A percentile compares a stretch with the other conserved stretches of the same genome.
Evolutionary conservation across 2,113 vertebrate genomes (phyloP).

Genomic region (Atherinomorus stipes): DNA sequence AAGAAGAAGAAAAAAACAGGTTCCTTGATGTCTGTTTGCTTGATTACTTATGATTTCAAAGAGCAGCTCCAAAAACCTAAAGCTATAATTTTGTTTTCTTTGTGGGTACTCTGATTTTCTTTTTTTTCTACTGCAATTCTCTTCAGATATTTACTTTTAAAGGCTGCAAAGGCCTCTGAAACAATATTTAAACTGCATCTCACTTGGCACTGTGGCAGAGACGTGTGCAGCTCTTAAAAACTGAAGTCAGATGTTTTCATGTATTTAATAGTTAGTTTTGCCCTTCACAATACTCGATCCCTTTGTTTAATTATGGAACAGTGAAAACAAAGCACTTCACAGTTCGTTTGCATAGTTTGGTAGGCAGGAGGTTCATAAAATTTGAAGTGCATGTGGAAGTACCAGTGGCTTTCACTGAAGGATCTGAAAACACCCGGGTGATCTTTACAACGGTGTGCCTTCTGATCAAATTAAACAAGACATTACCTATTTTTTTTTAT

Average conservation of each 20-base stretch:
- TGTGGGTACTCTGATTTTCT: slow-evolving; percentile 50
- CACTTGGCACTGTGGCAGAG: slow-evolving; percentile 29
- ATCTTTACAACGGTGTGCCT: not conserved
- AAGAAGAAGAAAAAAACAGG: slow-evolving; percentile 71
- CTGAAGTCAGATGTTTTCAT: slow-evolving; percentile 23
- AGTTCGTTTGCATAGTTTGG: slow-evolving; percentile 26
- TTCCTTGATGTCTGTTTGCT: slow-evolving; percentile 45
- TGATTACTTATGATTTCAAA: slow-evolving; percentile 51
- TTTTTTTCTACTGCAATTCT: slow-evolving; percentile 29
- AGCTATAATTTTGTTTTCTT: slow-evolving; percentile 39
- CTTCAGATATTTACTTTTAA: slow-evolving; percentile 51
- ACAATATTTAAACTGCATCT: slow-evolving; percentile 54
- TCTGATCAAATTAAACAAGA: slow-evolving; percentile 38
- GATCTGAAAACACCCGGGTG: slow-evolving; percentile 2
- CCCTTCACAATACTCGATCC: slow-evolving; percentile 29
- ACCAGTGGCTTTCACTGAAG: slow-evolving; percentile 23
- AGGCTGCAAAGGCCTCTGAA: slow-evolving; percentile 36
- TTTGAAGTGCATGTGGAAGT: not conserved
- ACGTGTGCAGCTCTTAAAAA: slow-evolving; percentile 30
- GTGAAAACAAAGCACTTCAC: slow-evolving; percentile 45
- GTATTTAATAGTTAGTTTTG: slow-evolving; percentile 38
- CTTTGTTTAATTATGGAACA: slow-evolving; percentile 42
- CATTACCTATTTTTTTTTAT: slow-evolving; percentile 17
- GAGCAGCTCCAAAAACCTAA: slow-evolving; percentile 31
- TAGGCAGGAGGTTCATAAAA: slow-evolving; percentile 27